A percentile compares a stretch with the other conserved stretches of the same genome.
These are phyloP conservation scores for Luperina testacea DNA, from an alignment of 2,888 invertebrate genomes.

Conservation along the genomic window DNA sequence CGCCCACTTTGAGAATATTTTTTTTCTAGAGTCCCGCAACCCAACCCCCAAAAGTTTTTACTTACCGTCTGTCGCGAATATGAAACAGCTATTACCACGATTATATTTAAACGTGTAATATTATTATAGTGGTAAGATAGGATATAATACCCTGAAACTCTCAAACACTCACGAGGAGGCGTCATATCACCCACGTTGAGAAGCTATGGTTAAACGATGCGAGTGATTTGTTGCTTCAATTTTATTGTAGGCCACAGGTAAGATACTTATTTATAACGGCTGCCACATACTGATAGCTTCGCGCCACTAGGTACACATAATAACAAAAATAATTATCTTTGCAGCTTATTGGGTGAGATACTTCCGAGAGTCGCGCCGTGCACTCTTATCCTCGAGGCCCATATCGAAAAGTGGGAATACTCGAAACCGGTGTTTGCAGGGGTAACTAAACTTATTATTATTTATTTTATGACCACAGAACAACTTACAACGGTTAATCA, in stretches of 20 bases:
- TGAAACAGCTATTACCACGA: background rate
- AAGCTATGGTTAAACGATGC: no score
- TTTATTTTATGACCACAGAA: background rate
- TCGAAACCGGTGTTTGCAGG: constrained; percentile 84
- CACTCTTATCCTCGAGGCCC: constrained; percentile 87
- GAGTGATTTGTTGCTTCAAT: background rate
- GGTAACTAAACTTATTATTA: constrained; percentile 68
- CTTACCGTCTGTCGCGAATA: background rate
- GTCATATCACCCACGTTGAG: background rate
- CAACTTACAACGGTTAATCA: background rate
- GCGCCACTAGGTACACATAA: background rate
- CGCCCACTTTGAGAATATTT: background rate
- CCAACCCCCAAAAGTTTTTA: background rate
- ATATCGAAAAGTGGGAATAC: constrained; percentile 90
- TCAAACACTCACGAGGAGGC: background rate
- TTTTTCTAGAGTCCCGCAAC: background rate
- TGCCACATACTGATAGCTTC: background rate
- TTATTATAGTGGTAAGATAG: no score
- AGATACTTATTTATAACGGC: background rate
- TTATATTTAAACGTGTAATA: no score
- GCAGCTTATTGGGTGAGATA: constrained; percentile 88
- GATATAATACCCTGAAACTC: background rate
- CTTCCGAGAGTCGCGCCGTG: constrained; percentile 87
- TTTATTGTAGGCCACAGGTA: background rate
- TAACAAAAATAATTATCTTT: background rate